phyloP scores from a whole-genome alignment of 2,888 invertebrate genomes.

The Piscicola geometra region DNA sequence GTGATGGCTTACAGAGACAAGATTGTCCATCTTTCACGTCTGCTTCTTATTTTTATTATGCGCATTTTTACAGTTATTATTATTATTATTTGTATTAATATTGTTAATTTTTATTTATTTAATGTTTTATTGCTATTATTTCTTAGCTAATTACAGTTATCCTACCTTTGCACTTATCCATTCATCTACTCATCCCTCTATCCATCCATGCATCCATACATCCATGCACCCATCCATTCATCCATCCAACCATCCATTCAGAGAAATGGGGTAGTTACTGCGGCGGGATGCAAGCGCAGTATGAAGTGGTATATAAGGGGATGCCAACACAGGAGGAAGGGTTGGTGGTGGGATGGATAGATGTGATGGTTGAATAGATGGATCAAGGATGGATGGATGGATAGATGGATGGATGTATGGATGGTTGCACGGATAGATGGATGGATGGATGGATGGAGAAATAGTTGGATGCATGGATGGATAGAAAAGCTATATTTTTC shows the following conservation, averaged over 20 bases:
- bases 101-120: no score
- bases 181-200: background rate
- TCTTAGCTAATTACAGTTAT: no score
- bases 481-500: no score
- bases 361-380: background rate
- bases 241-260: no score
- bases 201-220: background rate
- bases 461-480: no score
- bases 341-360: no score
- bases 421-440: no score
- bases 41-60: conserved; percentile 43
- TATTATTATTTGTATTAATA: background rate
- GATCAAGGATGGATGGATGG: no score
- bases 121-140: no score
- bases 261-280: background rate
- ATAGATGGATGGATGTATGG: no score
- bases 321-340: no score
- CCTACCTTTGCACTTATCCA: background rate
- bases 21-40: conserved; percentile 65
- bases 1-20: conserved; percentile 66
- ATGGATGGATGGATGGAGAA: no score
- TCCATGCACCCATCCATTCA: conserved; percentile 3
- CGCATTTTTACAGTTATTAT: background rate
- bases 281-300: background rate
- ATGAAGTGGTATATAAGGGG: background rate